Percentiles rank a stretch among this genome's conserved stretches.
These are phyloP conservation scores for Trachythela sp. DNA, from an alignment of 64 coral and sea anemone genomes.

Conservation along the genomic window DNA sequence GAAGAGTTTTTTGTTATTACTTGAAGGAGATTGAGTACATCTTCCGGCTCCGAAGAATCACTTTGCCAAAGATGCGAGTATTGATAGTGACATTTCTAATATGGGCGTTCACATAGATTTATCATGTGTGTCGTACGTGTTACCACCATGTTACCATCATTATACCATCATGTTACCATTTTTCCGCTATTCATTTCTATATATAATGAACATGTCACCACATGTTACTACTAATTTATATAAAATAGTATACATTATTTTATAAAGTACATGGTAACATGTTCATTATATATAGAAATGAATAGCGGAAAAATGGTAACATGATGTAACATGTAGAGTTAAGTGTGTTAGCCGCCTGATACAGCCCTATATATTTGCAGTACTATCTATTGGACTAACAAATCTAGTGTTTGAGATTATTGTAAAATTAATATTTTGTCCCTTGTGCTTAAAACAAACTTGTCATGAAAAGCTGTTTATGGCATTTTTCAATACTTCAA, in stretches of 20 bases:
- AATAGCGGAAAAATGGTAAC: background rate
- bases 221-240: background rate
- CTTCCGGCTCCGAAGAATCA: slow-evolving; percentile 12
- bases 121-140: background rate
- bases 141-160: slow-evolving; percentile 8
- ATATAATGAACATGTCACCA: no score
- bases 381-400: background rate
- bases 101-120: background rate
- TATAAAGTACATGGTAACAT: background rate
- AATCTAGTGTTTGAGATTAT: background rate
- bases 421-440: background rate
- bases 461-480: background rate
- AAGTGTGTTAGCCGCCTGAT: background rate
- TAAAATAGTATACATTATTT: background rate
- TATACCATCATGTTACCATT: background rate
- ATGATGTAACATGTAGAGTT: background rate
- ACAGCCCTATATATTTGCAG: no score
- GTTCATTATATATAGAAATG: background rate
- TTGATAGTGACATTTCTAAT: background rate
- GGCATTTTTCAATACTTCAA: background rate
- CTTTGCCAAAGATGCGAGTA: background rate
- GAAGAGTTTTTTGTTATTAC: slow-evolving; percentile 11
- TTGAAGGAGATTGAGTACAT: slow-evolving; percentile 18
- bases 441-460: no score
- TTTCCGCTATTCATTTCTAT: background rate